Evolutionary conservation across 64 coral and sea anemone genomes (phyloP), one percentile per base, ranked within the genome.

Genomic region (Stylophora pistillata): DNA sequence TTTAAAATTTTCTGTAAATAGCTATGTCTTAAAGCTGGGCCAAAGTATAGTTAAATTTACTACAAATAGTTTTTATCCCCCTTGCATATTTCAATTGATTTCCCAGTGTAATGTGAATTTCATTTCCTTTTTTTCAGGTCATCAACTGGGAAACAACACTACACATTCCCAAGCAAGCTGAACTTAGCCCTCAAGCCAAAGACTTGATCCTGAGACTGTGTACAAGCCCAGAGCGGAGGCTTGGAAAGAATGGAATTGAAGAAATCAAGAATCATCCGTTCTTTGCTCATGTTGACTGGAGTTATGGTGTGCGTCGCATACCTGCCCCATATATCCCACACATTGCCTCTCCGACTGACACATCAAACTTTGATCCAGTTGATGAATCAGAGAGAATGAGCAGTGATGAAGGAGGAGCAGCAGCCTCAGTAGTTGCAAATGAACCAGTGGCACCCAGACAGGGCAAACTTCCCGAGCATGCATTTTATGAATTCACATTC

Each of bases 401-500:
- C 52, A 96, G 95, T 86, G 91, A 85, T 59, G 76, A 71, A 9
- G 95, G 88, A 53, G 93, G 37, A 47, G 37, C 37, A n/a, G n/a
- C 89, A 47, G 82, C 27, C 26, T 70, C 37, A 47, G 76, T 66
- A 47, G 76, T 66, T 6, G 85, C 59, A 14, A 57, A 63, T 47
- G 77, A 53, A 34, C 41, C 89, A 31, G 74, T 85, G 53, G 47
- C 77, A 53, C 89, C 89, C 57, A 90, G 27, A 47, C 90, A 78
- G 31, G 81, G 81, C 29, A 56, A 63, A 11, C 87, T 88, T 28
- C 90, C 91, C 13, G 95, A 96, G 72, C 95, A 96, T 90, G 95
- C 95, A 84, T 96, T 96, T 64, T 96, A 90, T 73, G 95, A 96
- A 73, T 96, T 96, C 63, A 96, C 95, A 53, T 96, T 96, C 68